Evolutionary conservation across 2,888 invertebrate species (phyloP).

Genomic region (Tanytarsus gracilentus): DNA sequence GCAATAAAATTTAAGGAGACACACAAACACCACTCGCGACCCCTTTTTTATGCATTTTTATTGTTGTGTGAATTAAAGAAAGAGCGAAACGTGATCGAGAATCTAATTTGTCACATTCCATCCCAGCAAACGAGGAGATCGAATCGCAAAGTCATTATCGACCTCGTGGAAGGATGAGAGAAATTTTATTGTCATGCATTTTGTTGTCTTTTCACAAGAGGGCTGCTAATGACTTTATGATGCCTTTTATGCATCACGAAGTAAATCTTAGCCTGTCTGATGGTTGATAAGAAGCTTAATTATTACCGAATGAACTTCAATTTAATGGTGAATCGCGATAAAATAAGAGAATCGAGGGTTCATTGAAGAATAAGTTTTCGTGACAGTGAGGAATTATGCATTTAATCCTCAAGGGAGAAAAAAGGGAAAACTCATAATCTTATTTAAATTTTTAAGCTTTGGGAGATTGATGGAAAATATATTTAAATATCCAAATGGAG

Average conservation of each 20-base stretch:
- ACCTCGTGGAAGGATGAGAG: too few relatives aligned
- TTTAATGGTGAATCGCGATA: not conserved
- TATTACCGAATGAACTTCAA: not conserved
- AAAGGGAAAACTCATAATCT: too few relatives aligned
- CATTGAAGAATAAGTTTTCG: too few relatives aligned
- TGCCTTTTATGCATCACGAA: not conserved
- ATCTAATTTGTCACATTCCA: conserved; percentile 22
- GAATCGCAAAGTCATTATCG: conserved; percentile 23
- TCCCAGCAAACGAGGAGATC: not conserved
- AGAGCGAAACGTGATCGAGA: not conserved
- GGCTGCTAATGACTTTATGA: conserved; percentile 3
- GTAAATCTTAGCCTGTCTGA: not conserved
- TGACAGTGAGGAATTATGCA: too few relatives aligned
- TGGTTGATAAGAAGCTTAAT: not conserved
- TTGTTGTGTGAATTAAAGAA: too few relatives aligned
- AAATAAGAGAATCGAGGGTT: too few relatives aligned
- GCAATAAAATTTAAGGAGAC: not conserved
- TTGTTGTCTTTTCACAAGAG: not conserved
- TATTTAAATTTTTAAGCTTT: too few relatives aligned
- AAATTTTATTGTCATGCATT: conserved; percentile 13
- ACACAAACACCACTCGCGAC: not conserved
- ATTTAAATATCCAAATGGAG: too few relatives aligned
- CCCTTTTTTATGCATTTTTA: too few relatives aligned
- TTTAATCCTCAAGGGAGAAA: too few relatives aligned
- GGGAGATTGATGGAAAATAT: too few relatives aligned